phyloP scores from a whole-genome alignment of 2,888 invertebrate species.

The Dasypolia templi region DNA sequence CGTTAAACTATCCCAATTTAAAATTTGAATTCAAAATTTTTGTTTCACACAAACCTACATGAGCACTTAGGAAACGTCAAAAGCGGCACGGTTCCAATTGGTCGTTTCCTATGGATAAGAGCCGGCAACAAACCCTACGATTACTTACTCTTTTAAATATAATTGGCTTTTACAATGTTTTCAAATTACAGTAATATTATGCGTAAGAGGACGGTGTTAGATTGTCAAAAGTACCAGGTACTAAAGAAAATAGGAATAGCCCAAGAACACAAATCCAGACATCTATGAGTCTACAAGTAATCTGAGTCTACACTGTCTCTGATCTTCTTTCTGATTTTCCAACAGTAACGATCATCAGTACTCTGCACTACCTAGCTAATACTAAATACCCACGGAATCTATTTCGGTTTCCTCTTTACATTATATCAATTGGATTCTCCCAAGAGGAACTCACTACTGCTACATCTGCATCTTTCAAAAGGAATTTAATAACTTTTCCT shows the following conservation, averaged over 20 bases:
- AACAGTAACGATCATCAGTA: neutral
- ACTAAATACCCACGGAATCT: neutral
- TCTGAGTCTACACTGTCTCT: neutral
- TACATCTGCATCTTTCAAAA: slow-evolving; percentile 29
- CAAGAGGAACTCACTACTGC: slow-evolving; percentile 25
- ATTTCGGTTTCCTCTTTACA: slow-evolving; percentile 7
- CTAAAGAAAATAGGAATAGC: neutral
- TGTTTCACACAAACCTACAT: neutral
- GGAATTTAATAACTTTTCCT: slow-evolving; percentile 47
- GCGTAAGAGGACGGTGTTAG: neutral
- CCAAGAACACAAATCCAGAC: neutral
- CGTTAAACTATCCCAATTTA: neutral
- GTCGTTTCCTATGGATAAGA: neutral
- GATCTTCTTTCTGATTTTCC: neutral
- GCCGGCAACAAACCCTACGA: neutral
- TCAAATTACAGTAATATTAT: neutral
- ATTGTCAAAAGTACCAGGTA: neutral
- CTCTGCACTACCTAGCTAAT: neutral
- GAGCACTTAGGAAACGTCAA: neutral
- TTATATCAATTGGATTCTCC: slow-evolving; percentile 10
- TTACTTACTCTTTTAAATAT: neutral
- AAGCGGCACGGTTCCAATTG: neutral
- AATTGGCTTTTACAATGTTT: neutral
- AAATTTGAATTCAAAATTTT: neutral
- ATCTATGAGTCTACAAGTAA: neutral